Conservation (phyloP, 2,888 invertebrate genomes). For the Stramonita haemastoma region DNA sequence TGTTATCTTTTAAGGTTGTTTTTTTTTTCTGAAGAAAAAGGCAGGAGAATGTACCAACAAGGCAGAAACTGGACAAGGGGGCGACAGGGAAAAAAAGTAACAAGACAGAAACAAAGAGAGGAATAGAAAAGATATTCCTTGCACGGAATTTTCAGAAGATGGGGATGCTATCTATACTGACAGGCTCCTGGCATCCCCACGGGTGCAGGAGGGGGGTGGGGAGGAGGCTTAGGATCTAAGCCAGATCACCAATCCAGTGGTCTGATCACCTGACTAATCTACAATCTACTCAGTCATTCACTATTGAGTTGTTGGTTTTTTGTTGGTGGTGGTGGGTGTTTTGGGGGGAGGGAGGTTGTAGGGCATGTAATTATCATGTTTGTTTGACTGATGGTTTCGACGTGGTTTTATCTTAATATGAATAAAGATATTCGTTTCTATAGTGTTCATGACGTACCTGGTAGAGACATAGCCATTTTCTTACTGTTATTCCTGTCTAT, state of each 20-base stretch:
- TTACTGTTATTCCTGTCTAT: no score
- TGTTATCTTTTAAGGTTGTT: no score
- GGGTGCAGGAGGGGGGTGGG: not conserved
- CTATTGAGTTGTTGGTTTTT: not conserved
- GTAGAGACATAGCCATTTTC: no score
- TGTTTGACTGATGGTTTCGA: not conserved
- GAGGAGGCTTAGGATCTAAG: not conserved
- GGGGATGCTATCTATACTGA: not conserved
- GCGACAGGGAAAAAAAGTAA: not conserved
- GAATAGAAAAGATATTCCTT: not conserved
- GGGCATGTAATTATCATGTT: not conserved
- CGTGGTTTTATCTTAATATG: no score
- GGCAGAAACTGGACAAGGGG: not conserved
- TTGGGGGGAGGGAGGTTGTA: no score
- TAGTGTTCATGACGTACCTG: no score
- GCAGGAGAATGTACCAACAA: not conserved
- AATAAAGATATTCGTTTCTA: no score
- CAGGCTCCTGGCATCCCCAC: not conserved
- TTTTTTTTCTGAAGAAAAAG: no score
- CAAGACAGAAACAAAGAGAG: not conserved
- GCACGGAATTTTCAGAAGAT: not conserved
- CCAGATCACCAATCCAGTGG: not conserved
- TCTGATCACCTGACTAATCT: not conserved
- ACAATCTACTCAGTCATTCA: not conserved
- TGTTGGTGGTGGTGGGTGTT: no score